These are phyloP conservation scores for Calameuta filiformis DNA, from an alignment of 2,888 invertebrate species.

Conservation along the genomic window DNA sequence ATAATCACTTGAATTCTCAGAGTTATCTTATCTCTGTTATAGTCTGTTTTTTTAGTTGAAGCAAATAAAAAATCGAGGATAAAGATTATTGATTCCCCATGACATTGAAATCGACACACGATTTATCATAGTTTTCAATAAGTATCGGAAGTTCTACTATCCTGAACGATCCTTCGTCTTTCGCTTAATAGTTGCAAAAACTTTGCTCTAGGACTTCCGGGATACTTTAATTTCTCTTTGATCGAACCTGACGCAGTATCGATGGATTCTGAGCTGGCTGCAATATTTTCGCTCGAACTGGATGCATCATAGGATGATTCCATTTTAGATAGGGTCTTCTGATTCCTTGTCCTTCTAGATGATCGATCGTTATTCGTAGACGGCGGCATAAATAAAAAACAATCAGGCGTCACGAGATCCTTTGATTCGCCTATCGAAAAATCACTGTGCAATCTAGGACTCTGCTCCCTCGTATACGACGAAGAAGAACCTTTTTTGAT, in stretches of 20 bases:
- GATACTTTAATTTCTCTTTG: constrained; percentile 45
- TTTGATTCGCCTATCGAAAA: constrained; percentile 13
- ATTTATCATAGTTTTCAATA: not conserved
- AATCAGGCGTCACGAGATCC: constrained; percentile 21
- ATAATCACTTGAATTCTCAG: no score
- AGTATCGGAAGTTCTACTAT: constrained; percentile 35
- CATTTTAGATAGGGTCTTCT: not conserved
- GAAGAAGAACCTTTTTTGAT: not conserved
- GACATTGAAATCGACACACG: not conserved
- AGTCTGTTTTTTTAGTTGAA: no score
- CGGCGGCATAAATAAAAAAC: constrained; percentile 22
- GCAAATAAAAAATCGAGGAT: no score
- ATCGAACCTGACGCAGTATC: constrained; percentile 26
- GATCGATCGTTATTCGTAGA: constrained; percentile 8
- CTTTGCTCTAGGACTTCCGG: constrained; percentile 52
- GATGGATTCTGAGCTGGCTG: constrained; percentile 34
- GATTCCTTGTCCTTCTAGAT: constrained; percentile 1
- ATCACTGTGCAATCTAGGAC: constrained; percentile 10
- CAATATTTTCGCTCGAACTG: constrained; percentile 34
- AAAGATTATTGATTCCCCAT: no score
- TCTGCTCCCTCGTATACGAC: constrained; percentile 10
- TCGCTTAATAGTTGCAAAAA: constrained; percentile 52
- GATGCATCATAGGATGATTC: constrained; percentile 35
- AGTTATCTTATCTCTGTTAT: no score
- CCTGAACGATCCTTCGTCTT: constrained; percentile 50